phyloP scores from a whole-genome alignment of 2,113 vertebrate genomes.

The Cervus canadensis region DNA sequence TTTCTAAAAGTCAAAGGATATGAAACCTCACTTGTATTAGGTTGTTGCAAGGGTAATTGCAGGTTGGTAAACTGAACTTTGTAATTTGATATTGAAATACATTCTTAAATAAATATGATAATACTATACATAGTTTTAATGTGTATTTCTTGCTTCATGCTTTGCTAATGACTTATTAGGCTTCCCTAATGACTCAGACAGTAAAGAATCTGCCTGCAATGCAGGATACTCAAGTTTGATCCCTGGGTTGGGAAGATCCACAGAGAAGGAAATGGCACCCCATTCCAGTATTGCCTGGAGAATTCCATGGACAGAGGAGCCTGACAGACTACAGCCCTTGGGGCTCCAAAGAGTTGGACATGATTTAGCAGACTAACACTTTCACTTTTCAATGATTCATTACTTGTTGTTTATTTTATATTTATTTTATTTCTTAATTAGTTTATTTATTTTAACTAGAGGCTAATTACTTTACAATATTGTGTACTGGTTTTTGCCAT shows the following conservation, averaged over 20 bases:
- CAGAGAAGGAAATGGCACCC: neutral
- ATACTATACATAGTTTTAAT: neutral
- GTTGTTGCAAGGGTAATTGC: neutral
- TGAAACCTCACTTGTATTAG: neutral
- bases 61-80: neutral
- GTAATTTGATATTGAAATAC: neutral
- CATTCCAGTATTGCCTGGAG: neutral
- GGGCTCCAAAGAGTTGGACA: neutral
- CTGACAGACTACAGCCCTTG: neutral
- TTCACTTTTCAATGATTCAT: neutral
- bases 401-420: neutral
- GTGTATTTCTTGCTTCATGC: neutral
- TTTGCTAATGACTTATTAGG: neutral
- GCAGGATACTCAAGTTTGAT: neutral
- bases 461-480: neutral
- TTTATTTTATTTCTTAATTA: neutral
- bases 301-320: neutral
- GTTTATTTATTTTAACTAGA: neutral
- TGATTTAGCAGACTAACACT: neutral
- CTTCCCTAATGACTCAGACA: neutral
- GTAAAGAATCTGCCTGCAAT: neutral
- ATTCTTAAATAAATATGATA: neutral
- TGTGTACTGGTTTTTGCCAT: neutral
- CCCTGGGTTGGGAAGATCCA: neutral
- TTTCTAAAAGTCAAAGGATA: neutral